phyloP scores from a whole-genome alignment of 2,888 invertebrate genomes.

The Abrostola tripartita region DNA sequence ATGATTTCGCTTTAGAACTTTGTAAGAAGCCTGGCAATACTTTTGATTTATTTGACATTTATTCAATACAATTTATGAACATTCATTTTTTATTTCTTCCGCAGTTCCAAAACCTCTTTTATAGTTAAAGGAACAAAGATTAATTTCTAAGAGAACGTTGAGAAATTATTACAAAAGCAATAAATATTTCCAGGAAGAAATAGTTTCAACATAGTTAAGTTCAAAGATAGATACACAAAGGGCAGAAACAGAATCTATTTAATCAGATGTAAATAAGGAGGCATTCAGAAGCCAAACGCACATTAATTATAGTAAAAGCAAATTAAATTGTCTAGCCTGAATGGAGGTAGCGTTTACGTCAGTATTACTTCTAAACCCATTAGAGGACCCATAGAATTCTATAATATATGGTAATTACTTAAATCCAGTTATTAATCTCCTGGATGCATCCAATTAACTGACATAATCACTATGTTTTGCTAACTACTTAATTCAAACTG shows the following conservation, averaged over 20 bases:
- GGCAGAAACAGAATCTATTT: constrained; percentile 10
- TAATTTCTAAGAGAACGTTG: too few relatives aligned
- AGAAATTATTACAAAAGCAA: too few relatives aligned
- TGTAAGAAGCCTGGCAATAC: too few relatives aligned
- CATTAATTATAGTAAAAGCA: constrained; percentile 38
- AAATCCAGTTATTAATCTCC: constrained; percentile 39
- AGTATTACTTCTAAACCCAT: constrained; percentile 35
- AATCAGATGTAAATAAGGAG: constrained; percentile 10
- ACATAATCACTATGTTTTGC: constrained; percentile 35
- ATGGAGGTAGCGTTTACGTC: constrained; percentile 37
- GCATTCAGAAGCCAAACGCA: constrained; percentile 14
- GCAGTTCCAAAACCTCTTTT: too few relatives aligned
- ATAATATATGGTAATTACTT: constrained; percentile 44
- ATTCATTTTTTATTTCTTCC: too few relatives aligned
- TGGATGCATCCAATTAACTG: constrained; percentile 42
- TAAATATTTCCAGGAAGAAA: too few relatives aligned
- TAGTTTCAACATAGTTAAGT: background rate
- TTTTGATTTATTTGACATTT: too few relatives aligned
- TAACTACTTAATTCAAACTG: constrained; percentile 20
- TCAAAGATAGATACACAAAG: constrained; percentile 11
- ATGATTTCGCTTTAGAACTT: too few relatives aligned
- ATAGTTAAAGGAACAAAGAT: too few relatives aligned
- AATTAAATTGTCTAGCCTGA: constrained; percentile 46
- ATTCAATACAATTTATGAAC: too few relatives aligned
- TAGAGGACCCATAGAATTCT: constrained; percentile 35